Conservation (phyloP, 2,888 invertebrate genomes). For the Athalia circularis region DNA sequence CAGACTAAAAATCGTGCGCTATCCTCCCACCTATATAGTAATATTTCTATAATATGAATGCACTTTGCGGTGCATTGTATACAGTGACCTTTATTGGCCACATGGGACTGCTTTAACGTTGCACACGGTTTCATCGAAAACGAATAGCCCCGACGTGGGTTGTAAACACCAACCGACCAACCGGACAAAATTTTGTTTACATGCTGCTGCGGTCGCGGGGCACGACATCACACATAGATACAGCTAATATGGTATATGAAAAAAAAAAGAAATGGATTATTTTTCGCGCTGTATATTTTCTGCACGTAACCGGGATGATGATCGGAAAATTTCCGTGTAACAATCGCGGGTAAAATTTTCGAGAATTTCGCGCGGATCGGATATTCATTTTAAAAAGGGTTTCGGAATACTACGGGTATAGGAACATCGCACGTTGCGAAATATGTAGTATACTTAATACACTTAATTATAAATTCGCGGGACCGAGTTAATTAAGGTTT, state of each 20-base stretch:
- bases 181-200: constrained; percentile 4
- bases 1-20: background rate
- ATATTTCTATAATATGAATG: constrained; percentile 27
- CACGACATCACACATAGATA: too few relatives aligned
- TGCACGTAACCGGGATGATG: too few relatives aligned
- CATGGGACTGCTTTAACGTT: constrained; percentile 20
- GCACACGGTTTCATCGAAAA: constrained; percentile 24
- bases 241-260: too few relatives aligned
- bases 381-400: too few relatives aligned
- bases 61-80: constrained; percentile 19
- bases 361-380: too few relatives aligned
- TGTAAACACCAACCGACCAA: constrained; percentile 33
- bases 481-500: constrained; percentile 31
- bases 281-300: too few relatives aligned
- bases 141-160: constrained; percentile 30
- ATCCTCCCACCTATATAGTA: too few relatives aligned
- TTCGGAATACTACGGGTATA: background rate
- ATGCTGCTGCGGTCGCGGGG: background rate
- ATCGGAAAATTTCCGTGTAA: too few relatives aligned
- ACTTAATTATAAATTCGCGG: constrained; percentile 33
- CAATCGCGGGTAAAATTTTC: too few relatives aligned
- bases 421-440: background rate
- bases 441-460: background rate
- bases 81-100: constrained; percentile 23
- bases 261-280: too few relatives aligned